A percentile compares a stretch with the other conserved stretches of the same genome.
These are phyloP conservation scores for Dicrostonyx torquatus DNA, from an alignment of 2,797 vertebrate species.

Conservation along the genomic window DNA sequence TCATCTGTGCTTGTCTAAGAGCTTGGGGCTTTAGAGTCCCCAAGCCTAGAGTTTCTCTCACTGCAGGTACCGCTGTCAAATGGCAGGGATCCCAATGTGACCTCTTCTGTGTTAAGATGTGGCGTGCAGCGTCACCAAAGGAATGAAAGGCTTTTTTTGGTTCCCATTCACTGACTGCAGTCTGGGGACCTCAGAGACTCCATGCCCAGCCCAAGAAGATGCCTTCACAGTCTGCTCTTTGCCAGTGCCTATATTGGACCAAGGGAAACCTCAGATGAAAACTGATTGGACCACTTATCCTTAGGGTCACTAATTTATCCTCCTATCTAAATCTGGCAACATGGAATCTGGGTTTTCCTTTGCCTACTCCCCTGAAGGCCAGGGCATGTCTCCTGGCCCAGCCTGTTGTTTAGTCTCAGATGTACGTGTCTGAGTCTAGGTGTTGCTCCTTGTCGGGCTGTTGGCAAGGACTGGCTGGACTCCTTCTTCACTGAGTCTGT, in stretches of 20 bases:
- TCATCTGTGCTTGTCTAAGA: not conserved
- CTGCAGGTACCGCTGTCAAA: not conserved
- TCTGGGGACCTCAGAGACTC: not conserved
- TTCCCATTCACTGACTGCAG: not conserved
- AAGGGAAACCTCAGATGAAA: not conserved
- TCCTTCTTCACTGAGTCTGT: not conserved
- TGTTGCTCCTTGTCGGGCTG: not conserved
- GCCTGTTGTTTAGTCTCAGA: not conserved
- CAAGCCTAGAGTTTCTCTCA: not conserved
- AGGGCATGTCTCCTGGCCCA: not conserved
- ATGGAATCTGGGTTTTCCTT: not conserved
- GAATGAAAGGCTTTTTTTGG: not conserved
- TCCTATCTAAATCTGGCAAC: not conserved
- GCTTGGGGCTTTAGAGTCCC: not conserved
- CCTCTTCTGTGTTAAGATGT: not conserved
- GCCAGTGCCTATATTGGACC: not conserved
- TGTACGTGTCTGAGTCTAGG: not conserved
- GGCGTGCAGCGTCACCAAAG: not conserved
- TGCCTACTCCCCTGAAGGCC: not conserved
- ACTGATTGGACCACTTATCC: not conserved
- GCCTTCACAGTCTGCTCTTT: not conserved
- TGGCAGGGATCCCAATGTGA: not conserved
- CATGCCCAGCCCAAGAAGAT: rapidly evolving
- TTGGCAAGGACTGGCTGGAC: not conserved
- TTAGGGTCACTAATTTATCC: not conserved